Percentiles rank a stretch among this genome's conserved stretches.
These are phyloP conservation scores for Vollenhovia emeryi DNA, from an alignment of 1,140 invertebrate genomes.

Conservation along the genomic window DNA sequence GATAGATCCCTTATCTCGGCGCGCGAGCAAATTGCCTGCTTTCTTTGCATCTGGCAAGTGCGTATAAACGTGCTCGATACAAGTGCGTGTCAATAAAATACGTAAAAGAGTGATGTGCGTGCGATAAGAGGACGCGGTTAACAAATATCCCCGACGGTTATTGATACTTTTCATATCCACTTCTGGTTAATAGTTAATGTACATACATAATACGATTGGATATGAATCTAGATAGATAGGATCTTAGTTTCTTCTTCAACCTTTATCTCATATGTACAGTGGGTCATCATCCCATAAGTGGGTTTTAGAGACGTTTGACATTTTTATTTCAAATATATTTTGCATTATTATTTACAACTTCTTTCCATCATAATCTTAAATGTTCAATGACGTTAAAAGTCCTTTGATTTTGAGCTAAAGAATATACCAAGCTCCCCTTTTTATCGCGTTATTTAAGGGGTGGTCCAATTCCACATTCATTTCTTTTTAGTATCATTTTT, in stretches of 20 bases:
- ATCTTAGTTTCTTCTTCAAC: neutral
- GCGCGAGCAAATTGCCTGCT: constrained; percentile 47
- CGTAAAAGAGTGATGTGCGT: neutral
- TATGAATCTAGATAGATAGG: neutral
- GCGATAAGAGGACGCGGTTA: constrained; percentile 8
- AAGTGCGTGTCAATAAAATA: constrained; percentile 20
- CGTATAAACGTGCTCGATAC: neutral
- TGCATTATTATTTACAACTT: too few species aligned
- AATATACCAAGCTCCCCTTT: too few species aligned
- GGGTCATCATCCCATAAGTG: too few species aligned
- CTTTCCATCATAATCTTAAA: too few species aligned
- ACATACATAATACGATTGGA: neutral
- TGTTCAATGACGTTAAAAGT: too few species aligned
- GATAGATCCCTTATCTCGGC: constrained; percentile 38
- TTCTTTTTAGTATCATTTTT: neutral
- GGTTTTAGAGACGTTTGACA: too few species aligned
- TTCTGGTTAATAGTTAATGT: neutral
- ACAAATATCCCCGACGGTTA: constrained; percentile 23
- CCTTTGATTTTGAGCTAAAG: too few species aligned
- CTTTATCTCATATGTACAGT: neutral
- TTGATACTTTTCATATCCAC: constrained; percentile 6
- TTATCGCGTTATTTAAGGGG: too few species aligned
- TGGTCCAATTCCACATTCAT: too few species aligned
- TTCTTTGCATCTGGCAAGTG: constrained; percentile 5
- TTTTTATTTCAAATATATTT: too few species aligned